Percentiles rank a stretch among this genome's conserved stretches.
Evolutionary conservation across 2,113 vertebrate genomes (phyloP).

Genomic region (Fulica atra): DNA sequence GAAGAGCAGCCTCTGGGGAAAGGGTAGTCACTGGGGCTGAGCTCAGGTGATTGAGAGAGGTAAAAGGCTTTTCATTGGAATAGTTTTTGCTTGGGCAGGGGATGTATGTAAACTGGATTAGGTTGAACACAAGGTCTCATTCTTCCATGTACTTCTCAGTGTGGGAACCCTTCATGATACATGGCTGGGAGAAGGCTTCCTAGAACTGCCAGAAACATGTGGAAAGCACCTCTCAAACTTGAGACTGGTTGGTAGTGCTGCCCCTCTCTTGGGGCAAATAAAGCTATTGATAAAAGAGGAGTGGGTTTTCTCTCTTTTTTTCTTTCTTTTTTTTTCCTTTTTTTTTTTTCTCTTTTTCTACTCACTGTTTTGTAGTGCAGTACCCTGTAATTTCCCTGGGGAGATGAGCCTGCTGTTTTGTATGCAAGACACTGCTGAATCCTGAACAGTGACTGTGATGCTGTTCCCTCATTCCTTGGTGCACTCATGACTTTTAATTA

Average conservation of each 20-base stretch:
- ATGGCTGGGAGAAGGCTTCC: background rate
- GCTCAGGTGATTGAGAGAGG: background rate
- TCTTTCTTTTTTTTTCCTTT: background rate
- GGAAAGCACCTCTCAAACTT: background rate
- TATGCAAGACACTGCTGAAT: constrained; percentile 38
- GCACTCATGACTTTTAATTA: constrained; percentile 71
- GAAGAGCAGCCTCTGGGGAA: background rate
- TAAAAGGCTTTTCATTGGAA: background rate
- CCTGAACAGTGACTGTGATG: constrained; percentile 34
- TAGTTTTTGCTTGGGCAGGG: background rate
- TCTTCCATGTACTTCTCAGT: background rate
- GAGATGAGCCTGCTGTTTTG: constrained; percentile 20
- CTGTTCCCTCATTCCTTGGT: constrained; percentile 53
- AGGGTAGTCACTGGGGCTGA: background rate
- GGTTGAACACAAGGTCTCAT: background rate
- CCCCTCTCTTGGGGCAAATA: background rate
- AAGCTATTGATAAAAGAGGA: background rate
- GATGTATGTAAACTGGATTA: background rate
- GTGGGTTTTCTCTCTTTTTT: background rate
- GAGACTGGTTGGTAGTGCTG: background rate
- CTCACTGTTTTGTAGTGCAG: background rate
- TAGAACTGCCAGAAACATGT: background rate
- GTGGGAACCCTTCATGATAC: background rate
- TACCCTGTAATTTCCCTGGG: constrained; percentile 21
- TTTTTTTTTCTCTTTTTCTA: background rate